Conservation (phyloP, 2,888 invertebrate species). For the Shargacucullia verbasci region DNA sequence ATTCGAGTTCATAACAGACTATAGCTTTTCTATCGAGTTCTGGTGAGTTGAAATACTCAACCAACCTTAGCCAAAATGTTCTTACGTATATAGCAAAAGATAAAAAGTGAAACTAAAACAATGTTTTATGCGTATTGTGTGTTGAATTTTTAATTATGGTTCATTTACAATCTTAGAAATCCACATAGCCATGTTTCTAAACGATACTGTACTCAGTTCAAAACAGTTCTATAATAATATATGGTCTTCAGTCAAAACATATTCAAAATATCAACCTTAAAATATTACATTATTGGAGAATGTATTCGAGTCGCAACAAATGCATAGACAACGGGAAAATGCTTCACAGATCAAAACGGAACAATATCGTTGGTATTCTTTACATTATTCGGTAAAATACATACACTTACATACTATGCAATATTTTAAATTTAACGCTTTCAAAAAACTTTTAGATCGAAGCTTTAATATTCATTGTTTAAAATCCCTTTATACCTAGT, state of each 20-base stretch:
- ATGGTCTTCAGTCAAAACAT: conserved; percentile 24
- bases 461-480: conserved; percentile 70
- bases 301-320: conserved; percentile 65
- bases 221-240: neutral
- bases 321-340: conserved; percentile 40
- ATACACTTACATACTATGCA: conserved; percentile 68
- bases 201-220: neutral
- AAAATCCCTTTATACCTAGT: conserved; percentile 56
- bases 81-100: too few species aligned
- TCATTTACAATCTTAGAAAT: too few species aligned
- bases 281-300: conserved; percentile 53
- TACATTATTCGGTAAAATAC: conserved; percentile 47
- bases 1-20: too few species aligned
- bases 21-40: too few species aligned
- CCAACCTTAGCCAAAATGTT: too few species aligned
- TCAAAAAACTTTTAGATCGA: conserved; percentile 64
- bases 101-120: too few species aligned
- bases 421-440: conserved; percentile 62
- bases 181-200: too few species aligned
- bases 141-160: too few species aligned
- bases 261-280: conserved; percentile 31
- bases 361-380: conserved; percentile 43
- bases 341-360: conserved; percentile 39
- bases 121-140: too few species aligned
- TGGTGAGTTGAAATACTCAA: too few species aligned